These are phyloP conservation scores for Buceros bicornis DNA, from an alignment of 2,797 vertebrate species.

Conservation along the genomic window DNA sequence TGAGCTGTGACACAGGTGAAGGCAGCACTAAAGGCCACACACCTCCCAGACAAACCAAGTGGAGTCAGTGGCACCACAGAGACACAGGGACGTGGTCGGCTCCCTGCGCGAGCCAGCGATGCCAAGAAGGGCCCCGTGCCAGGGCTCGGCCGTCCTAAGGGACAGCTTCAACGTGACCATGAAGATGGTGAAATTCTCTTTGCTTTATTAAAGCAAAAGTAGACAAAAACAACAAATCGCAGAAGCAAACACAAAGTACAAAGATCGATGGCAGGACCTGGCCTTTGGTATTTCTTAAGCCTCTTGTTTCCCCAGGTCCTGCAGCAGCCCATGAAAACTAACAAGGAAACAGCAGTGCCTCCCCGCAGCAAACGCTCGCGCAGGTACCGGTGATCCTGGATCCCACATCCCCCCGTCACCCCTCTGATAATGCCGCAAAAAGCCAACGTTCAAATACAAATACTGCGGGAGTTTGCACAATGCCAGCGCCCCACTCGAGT, in stretches of 20 bases:
- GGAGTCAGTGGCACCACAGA: not conserved
- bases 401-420: not conserved
- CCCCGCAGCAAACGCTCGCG: not conserved
- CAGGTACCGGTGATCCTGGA: not conserved
- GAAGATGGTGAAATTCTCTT: not conserved
- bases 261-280: conserved; percentile 20
- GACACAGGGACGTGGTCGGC: accelerated
- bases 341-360: not conserved
- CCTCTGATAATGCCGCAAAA: not conserved
- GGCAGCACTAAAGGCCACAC: not conserved
- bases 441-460: not conserved
- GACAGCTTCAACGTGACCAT: not conserved
- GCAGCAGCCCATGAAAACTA: conserved; percentile 36
- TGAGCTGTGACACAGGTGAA: not conserved
- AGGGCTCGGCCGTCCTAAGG: accelerated
- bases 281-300: conserved; percentile 54
- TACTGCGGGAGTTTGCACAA: not conserved
- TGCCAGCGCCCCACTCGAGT: not conserved
- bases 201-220: conserved; percentile 60
- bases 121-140: too few species aligned
- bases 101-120: accelerated
- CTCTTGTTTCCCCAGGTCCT: not conserved
- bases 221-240: conserved; percentile 40
- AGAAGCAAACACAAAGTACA: conserved; percentile 45
- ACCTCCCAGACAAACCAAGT: not conserved